Conservation (phyloP, 2,888 invertebrate genomes). For the Malthinus flaveolus region DNA sequence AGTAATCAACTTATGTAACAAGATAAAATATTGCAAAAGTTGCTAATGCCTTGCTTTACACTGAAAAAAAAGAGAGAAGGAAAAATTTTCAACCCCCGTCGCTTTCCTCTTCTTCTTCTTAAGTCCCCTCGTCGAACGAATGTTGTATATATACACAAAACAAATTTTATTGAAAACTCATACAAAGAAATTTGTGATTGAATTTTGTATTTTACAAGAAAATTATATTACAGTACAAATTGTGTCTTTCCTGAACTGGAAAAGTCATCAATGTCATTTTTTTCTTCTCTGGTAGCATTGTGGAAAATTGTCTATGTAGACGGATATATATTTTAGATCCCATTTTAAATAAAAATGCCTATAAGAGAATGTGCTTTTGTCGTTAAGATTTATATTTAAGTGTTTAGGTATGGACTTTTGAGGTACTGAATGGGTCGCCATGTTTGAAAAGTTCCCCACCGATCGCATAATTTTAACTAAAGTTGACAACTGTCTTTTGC, state of each 20-base stretch:
- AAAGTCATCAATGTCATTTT: slow-evolving; percentile 26
- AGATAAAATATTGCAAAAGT: slow-evolving; percentile 41
- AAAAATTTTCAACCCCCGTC: slow-evolving; percentile 14
- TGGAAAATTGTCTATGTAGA: slow-evolving; percentile 7
- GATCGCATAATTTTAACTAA: slow-evolving; percentile 34
- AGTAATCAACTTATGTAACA: slow-evolving; percentile 42
- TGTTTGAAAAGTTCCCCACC: slow-evolving; percentile 34
- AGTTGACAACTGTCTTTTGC: slow-evolving; percentile 25
- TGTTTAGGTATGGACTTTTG: slow-evolving; percentile 23
- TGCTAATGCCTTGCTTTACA: slow-evolving; percentile 36
- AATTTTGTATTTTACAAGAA: slow-evolving; percentile 22
- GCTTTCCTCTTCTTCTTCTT: slow-evolving; percentile 7
- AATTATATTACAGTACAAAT: slow-evolving; percentile 25
- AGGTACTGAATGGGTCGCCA: slow-evolving; percentile 29
- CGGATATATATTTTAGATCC: slow-evolving; percentile 15
- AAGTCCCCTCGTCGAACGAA: slow-evolving; percentile 26
- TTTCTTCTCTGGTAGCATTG: slow-evolving; percentile 4
- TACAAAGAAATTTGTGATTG: slow-evolving; percentile 28
- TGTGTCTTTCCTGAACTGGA: slow-evolving; percentile 22
- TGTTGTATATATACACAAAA: slow-evolving; percentile 26
- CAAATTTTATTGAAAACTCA: slow-evolving; percentile 28
- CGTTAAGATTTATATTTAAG: slow-evolving; percentile 28
- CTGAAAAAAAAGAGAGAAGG: slow-evolving; percentile 22
- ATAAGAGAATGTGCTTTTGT: slow-evolving; percentile 26
- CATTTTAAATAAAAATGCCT: slow-evolving; percentile 24